Conservation (phyloP, 2,113 vertebrate species). For the Bambusicola thoracicus region DNA sequence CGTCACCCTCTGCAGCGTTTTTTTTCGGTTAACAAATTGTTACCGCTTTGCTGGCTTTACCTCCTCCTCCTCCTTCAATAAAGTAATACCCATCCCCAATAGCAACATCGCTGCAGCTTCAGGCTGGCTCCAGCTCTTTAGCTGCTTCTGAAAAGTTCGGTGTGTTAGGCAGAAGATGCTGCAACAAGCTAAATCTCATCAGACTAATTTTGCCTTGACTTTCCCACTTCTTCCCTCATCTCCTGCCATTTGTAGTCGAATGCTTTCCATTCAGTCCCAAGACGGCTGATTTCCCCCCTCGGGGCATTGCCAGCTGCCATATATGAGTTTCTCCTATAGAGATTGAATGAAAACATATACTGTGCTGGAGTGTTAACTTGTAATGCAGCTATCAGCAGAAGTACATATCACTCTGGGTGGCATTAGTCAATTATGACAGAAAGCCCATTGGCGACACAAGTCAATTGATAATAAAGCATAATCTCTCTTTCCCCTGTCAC, state of each 20-base stretch:
- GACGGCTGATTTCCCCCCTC: constrained; percentile 48
- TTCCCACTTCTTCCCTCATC: constrained; percentile 7
- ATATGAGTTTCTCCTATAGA: constrained; percentile 67
- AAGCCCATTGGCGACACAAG: constrained; percentile 63
- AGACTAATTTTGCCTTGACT: constrained; percentile 40
- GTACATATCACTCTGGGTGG: constrained; percentile 68
- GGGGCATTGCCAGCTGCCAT: constrained; percentile 56
- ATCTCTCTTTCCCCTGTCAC: constrained; percentile 44
- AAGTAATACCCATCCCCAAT: not conserved
- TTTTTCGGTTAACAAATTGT: constrained; percentile 33
- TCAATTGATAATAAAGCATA: constrained; percentile 74
- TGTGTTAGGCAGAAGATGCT: not conserved
- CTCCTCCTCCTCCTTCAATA: not conserved
- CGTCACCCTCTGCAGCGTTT: constrained; percentile 4
- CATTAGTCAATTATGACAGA: constrained; percentile 75
- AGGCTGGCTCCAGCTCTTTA: not conserved
- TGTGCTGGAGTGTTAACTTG: constrained; percentile 53
- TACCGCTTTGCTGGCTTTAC: constrained; percentile 16
- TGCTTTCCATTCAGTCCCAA: constrained; percentile 49
- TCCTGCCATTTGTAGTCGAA: constrained; percentile 33
- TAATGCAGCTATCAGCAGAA: constrained; percentile 71
- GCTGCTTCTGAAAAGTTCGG: not conserved
- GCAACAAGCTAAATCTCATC: not conserved
- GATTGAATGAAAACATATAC: constrained; percentile 70
- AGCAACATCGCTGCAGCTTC: not conserved